Evolutionary conservation across 2,888 invertebrate species (phyloP).

Genomic region (Dichetophora obliterata): DNA sequence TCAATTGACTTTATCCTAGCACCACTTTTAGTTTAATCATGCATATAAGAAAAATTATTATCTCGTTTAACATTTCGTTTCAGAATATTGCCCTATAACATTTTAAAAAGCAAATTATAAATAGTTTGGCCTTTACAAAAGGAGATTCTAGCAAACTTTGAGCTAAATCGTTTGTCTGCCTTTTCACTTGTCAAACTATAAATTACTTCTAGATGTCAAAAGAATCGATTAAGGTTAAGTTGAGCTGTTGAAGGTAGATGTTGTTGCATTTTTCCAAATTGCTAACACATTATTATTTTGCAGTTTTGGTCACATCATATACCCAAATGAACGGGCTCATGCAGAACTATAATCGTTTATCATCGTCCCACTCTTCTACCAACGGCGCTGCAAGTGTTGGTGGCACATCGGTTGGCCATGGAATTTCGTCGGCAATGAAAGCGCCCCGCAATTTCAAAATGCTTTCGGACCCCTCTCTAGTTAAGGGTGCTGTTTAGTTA

Average conservation of each 20-base stretch:
- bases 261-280: not conserved
- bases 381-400: slow-evolving; percentile 45
- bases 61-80: too few relatives aligned
- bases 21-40: not conserved
- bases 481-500: slow-evolving; percentile 86
- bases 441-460: slow-evolving; percentile 86
- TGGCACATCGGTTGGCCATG: slow-evolving; percentile 18
- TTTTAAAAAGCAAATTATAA: not conserved
- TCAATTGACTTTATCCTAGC: not conserved
- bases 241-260: not conserved
- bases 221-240: slow-evolving; percentile 20
- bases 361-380: slow-evolving; percentile 44
- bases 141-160: too few relatives aligned
- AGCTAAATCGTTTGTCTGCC: too few relatives aligned
- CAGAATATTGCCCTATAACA: not conserved
- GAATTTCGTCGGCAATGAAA: slow-evolving; percentile 66
- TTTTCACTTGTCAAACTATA: not conserved
- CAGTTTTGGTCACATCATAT: not conserved
- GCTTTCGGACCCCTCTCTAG: slow-evolving; percentile 88
- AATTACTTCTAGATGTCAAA: not conserved
- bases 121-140: too few relatives aligned
- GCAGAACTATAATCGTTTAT: slow-evolving; percentile 43
- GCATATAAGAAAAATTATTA: not conserved
- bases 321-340: slow-evolving; percentile 13
- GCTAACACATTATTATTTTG: not conserved